Base-by-base conservation (phyloP, 2,888 invertebrate genomes). In the Drosophila nigricruria region DNA sequence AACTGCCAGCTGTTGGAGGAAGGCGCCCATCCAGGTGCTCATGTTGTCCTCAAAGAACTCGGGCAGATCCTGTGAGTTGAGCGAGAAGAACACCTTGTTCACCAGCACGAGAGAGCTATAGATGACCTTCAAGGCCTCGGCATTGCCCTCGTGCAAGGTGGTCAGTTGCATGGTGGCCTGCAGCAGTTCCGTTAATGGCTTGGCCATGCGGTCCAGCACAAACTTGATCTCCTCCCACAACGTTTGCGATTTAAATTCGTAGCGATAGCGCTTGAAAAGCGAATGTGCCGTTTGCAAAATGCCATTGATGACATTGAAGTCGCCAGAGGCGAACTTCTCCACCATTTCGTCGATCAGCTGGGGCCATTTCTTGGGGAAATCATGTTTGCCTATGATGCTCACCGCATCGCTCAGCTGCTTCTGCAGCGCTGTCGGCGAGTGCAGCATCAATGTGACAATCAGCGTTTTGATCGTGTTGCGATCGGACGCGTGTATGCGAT, bases 21-120 rank as follows among this genome's bases (percentile, higher is more conserved):
- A 97, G 88, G 97, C 95, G 0, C 95, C 95, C 98, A 99, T 99
- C 99, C 99, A 99, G 0, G 94, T 95, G 25, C 94, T 94, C 96
- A 99, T 98, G 92, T 99, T 98, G 92, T 99, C 99, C 93, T 99
- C 99, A 92, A 99, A 99, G 94, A 97, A 99, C 93, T 99, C 99
- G 0, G 99, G 99, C 81, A 99, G 93, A 93, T 99, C 99, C 94
- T 99, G 99, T 79, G 96, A 97, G 93, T 99, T 99, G 23, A 99
- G 94, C 0, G 99, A 99, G 93, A 98, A 98, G 94, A 99, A 99
- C 56, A 99, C 97, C 93, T 99, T 98, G 89, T 97, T 96, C 65
- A 98, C 96, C 30, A 98, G 94, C 25, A 97, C 95, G 38, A 99
- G 93, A 0, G 98, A 98, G 61, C 96, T 96, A 89, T 98, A 98